Conservation (phyloP, 2,888 invertebrate genomes). For the Cotesia congregata region DNA sequence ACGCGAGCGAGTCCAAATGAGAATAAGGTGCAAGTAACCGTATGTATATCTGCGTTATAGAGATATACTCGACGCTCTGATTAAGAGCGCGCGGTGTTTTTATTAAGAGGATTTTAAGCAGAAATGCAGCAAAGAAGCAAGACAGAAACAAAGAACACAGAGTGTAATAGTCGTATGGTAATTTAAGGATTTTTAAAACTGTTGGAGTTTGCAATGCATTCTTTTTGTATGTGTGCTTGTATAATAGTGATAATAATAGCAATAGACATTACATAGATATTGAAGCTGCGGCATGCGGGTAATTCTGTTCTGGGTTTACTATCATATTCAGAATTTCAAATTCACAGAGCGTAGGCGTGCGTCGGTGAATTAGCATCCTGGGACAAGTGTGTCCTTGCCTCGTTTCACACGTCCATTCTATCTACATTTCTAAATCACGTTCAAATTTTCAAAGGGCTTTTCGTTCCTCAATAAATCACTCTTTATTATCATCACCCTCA, state of each 20-base stretch:
- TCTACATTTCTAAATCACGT: slow-evolving; percentile 9
- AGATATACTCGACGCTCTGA: slow-evolving; percentile 28
- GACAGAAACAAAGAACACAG: not conserved
- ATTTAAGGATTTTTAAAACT: slow-evolving; percentile 9
- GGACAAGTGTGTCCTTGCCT: slow-evolving; percentile 18
- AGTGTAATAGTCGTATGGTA: slow-evolving; percentile 3
- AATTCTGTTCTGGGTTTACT: slow-evolving; percentile 34
- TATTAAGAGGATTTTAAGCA: not conserved
- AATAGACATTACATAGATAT: not conserved
- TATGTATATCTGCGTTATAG: slow-evolving; percentile 29
- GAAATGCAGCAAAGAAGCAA: not conserved
- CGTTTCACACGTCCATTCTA: slow-evolving; percentile 10
- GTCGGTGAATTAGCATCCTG: slow-evolving; percentile 25
- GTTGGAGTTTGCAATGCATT: slow-evolving; percentile 12
- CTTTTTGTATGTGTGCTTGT: too few species aligned
- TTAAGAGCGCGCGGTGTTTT: slow-evolving; percentile 27
- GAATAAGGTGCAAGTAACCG: slow-evolving; percentile 15
- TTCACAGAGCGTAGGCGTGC: slow-evolving; percentile 30
- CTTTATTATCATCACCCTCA: not conserved
- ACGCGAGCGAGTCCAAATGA: slow-evolving; percentile 27
- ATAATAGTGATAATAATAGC: too few species aligned
- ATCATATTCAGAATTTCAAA: slow-evolving; percentile 35
- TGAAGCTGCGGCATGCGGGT: not conserved
- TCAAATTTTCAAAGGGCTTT: not conserved
- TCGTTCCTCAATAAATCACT: not conserved